A percentile compares a stretch with the other conserved stretches of the same genome.
phyloP scores from a whole-genome alignment of 2,113 vertebrate species.

The Lamprologus speciosus region DNA sequence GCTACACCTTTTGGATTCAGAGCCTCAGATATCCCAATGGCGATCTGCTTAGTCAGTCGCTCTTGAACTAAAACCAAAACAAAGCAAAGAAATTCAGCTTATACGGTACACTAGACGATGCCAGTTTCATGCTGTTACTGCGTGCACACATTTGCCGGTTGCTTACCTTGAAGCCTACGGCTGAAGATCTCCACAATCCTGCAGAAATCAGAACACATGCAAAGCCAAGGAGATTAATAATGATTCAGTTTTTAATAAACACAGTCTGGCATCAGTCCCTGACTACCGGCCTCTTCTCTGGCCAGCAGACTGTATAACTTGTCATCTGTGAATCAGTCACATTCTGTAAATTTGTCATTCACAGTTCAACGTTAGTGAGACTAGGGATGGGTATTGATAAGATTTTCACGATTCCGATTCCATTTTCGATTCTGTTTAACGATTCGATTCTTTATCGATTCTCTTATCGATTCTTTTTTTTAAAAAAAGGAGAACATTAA shows the following conservation, averaged over 20 bases:
- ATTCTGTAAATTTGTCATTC: not conserved
- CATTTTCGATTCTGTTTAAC: no score
- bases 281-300: not conserved
- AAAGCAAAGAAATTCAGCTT: not conserved
- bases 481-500: no score
- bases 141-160: not conserved
- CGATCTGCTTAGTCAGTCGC: constrained; percentile 76
- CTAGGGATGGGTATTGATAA: no score
- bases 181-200: constrained; percentile 82
- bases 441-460: no score
- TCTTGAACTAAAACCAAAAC: constrained; percentile 69
- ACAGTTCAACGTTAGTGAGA: not conserved
- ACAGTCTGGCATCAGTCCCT: not conserved
- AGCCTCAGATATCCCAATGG: constrained; percentile 66
- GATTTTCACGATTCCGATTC: no score
- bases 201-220: not conserved
- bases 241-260: constrained; percentile 44
- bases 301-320: not conserved
- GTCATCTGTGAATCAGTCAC: constrained; percentile 47
- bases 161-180: constrained; percentile 77
- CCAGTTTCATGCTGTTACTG: not conserved
- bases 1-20: constrained; percentile 72
- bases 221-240: constrained; percentile 1
- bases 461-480: no score
- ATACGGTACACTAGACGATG: not conserved